Conservation (phyloP, 1,140 invertebrate genomes). For the Maniola jurtina region DNA sequence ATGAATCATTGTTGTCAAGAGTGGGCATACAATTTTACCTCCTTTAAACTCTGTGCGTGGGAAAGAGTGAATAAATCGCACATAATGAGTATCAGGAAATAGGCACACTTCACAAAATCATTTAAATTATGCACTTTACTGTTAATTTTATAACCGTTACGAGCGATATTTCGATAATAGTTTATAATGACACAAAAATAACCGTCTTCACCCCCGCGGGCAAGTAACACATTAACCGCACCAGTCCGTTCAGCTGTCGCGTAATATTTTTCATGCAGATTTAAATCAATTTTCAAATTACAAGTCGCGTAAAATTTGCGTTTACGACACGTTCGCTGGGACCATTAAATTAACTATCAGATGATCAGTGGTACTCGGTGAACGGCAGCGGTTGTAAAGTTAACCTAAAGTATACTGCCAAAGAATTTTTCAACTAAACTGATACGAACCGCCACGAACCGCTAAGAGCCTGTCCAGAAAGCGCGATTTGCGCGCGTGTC, state of each 20-base stretch:
- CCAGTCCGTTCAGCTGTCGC: slow-evolving; percentile 7
- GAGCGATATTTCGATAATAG: slow-evolving; percentile 13
- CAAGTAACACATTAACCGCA: slow-evolving; percentile 23
- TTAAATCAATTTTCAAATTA: slow-evolving; percentile 39
- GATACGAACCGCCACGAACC: too few relatives aligned
- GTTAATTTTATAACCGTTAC: slow-evolving; percentile 19
- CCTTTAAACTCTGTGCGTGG: too few relatives aligned
- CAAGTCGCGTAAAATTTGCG: slow-evolving; percentile 26
- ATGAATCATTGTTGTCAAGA: too few relatives aligned
- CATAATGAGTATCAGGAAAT: too few relatives aligned
- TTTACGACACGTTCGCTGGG: slow-evolving; percentile 39
- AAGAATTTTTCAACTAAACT: too few relatives aligned
- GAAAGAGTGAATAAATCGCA: too few relatives aligned
- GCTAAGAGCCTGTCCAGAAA: too few relatives aligned
- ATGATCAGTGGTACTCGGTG: slow-evolving; percentile 70
- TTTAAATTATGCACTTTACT: neutral
- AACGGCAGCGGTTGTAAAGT: slow-evolving; percentile 67
- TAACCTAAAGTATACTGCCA: too few relatives aligned
- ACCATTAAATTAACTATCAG: slow-evolving; percentile 73
- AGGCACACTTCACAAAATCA: too few relatives aligned
- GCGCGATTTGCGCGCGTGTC: too few relatives aligned
- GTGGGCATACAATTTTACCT: too few relatives aligned
- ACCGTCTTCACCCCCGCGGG: neutral
- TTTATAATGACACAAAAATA: slow-evolving; percentile 22
- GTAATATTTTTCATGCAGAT: slow-evolving; percentile 27